Evolutionary conservation across 1,140 invertebrate species (phyloP), one percentile per base, ranked within the genome.

Genomic region (Venustaconcha ellipsiformis): DNA sequence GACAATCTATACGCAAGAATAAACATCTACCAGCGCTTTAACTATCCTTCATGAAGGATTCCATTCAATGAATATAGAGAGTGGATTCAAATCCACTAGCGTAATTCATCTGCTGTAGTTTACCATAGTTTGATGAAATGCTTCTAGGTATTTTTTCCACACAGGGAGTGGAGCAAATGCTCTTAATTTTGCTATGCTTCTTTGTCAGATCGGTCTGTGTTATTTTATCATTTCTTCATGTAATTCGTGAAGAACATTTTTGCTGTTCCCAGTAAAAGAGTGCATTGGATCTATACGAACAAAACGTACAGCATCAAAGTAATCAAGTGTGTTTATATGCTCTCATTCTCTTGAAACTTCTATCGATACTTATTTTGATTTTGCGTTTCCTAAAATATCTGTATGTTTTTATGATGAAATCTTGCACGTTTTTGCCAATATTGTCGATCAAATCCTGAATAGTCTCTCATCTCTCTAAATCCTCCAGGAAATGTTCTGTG

Each of bases 261-360:
- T 56, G 70, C 60, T 37, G 70, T 72, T 72, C 70, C 70, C 14
- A 72, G n/a, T 48, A 72, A 72, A 5, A 72, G 59, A 63, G 62
- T 72, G 70, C 70, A 72, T 72, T 20, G 70, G 70, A 55, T 72
- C 70, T n/a, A 64, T 55, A 1, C 58, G 56, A 59, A 20, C 23
- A 30, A 58, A 70, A 6, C 14, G 20, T 14, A 59, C 23, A 14
- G 57, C 59, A 63, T 63, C 60, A 56, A 72, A 72, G 60, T 56
- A 59, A 70, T 59, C 14, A 59, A 26, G 14, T 26, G 20, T n/a
- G 14, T 70, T 59, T 59, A 70, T 13, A 23, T 17, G 3, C n/a
- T 59, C 13, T 56, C 57, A 60, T 60, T 30, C 14, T 70, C 26
- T 58, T 23, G 60, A 55, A 30, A 14, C 60, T 15, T 23, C 18